phyloP scores from a whole-genome alignment of 2,797 vertebrate genomes.

The Lophotriccus pileatus region DNA sequence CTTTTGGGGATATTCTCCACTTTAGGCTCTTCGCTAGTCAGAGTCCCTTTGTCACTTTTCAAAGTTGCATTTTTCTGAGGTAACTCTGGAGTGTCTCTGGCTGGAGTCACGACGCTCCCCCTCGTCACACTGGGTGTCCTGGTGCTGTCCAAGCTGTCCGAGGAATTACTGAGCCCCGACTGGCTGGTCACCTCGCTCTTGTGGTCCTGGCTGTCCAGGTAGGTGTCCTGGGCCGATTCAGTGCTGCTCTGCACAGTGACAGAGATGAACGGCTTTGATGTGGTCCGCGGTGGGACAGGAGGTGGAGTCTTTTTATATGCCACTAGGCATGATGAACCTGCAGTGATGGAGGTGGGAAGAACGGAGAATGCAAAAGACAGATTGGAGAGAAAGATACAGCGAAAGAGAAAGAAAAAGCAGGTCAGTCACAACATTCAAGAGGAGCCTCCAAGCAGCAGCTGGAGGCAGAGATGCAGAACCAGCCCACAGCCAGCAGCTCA shows the following conservation, averaged over 20 bases:
- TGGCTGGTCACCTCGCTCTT: slow-evolving; percentile 96
- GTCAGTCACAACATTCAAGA: slow-evolving; percentile 42
- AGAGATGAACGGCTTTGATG: slow-evolving; percentile 97
- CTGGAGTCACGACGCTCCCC: slow-evolving; percentile 77
- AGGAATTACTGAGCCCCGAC: slow-evolving; percentile 95
- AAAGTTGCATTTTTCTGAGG: slow-evolving; percentile 83
- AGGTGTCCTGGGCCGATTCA: slow-evolving; percentile 97
- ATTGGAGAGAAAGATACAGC: slow-evolving; percentile 18
- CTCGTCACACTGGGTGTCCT: slow-evolving; percentile 89
- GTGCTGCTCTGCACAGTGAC: slow-evolving; percentile 99
- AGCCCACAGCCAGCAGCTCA: slow-evolving; percentile 54
- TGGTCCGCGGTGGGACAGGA: slow-evolving; percentile 94
- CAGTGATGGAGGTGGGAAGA: slow-evolving; percentile 27
- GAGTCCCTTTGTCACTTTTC: slow-evolving; percentile 83
- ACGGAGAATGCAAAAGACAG: slow-evolving; percentile 13
- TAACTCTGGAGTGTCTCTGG: slow-evolving; percentile 79
- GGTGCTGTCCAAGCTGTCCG: slow-evolving; percentile 95
- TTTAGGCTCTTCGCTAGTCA: slow-evolving; percentile 83
- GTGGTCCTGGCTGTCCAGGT: slow-evolving; percentile 93
- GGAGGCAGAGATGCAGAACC: slow-evolving; percentile 46
- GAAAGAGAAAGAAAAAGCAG: slow-evolving; percentile 60
- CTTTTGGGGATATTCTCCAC: slow-evolving; percentile 84
- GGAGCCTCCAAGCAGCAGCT: slow-evolving; percentile 16
- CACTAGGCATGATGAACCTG: slow-evolving; percentile 96
- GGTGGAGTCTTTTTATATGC: slow-evolving; percentile 96